Conservation (phyloP, 2,888 invertebrate species). For the Trimorus sp. region DNA sequence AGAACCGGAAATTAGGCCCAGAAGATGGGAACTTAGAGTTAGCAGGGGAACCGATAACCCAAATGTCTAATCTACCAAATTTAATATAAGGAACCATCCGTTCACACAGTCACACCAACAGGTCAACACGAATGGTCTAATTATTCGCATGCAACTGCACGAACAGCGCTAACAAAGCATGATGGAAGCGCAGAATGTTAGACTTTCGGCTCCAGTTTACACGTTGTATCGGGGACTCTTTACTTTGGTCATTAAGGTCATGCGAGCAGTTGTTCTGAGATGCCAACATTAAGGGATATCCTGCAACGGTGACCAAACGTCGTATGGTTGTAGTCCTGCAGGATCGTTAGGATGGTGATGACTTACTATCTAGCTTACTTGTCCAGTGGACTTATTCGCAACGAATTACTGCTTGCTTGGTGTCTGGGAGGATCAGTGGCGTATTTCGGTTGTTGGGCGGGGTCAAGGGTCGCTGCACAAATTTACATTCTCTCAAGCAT, state of each 20-base stretch:
- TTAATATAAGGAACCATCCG: too few species aligned
- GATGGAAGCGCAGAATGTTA: slow-evolving; percentile 68
- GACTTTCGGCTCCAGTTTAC: slow-evolving; percentile 34
- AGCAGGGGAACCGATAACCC: too few species aligned
- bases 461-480: background rate
- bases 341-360: slow-evolving; percentile 73
- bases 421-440: slow-evolving; percentile 42
- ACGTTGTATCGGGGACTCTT: slow-evolving; percentile 47
- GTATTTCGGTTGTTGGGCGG: slow-evolving; percentile 38
- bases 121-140: slow-evolving; percentile 7
- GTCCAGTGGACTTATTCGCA: slow-evolving; percentile 21
- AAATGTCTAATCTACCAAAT: too few species aligned
- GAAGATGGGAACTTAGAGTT: too few species aligned
- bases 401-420: slow-evolving; percentile 48
- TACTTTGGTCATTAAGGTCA: slow-evolving; percentile 65
- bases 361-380: slow-evolving; percentile 47
- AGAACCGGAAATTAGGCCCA: too few species aligned
- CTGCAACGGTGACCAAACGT: slow-evolving; percentile 77
- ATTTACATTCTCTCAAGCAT: slow-evolving; percentile 5
- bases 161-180: slow-evolving; percentile 68
- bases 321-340: slow-evolving; percentile 75
- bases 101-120: too few species aligned
- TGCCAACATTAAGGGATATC: slow-evolving; percentile 69
- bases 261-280: slow-evolving; percentile 74
- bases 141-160: slow-evolving; percentile 51